These are phyloP conservation scores for Metallyticus violacea DNA, from an alignment of 2,888 invertebrate genomes.

Conservation along the genomic window DNA sequence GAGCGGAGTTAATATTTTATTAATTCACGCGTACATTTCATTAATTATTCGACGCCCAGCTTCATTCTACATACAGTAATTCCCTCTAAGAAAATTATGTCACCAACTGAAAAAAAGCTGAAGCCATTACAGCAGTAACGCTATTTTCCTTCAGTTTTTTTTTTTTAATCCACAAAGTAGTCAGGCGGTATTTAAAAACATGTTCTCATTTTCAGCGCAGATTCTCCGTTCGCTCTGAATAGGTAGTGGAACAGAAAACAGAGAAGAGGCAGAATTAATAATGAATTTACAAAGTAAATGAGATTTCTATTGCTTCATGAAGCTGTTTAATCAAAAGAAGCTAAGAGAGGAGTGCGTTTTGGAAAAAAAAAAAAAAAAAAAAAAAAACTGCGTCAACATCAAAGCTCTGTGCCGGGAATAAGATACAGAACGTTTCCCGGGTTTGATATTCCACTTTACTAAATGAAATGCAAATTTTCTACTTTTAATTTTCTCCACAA, in stretches of 20 bases:
- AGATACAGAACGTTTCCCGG: background rate
- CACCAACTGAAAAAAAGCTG: background rate
- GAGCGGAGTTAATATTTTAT: background rate
- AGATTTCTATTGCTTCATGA: background rate
- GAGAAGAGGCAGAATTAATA: background rate
- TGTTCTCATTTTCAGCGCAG: background rate
- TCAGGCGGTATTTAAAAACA: background rate
- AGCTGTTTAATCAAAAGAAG: background rate
- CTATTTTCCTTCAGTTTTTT: background rate
- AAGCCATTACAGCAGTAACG: background rate
- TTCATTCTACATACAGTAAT: background rate
- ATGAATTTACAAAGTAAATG: background rate
- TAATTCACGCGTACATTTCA: background rate
- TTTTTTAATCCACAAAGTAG: background rate
- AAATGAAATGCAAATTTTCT: slow-evolving; percentile 4
- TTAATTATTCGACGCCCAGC: background rate
- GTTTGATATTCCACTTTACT: background rate
- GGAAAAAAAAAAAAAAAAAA: no score
- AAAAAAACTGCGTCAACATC: background rate
- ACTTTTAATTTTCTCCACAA: background rate
- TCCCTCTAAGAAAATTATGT: background rate
- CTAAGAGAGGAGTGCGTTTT: no score
- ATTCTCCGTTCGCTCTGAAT: background rate
- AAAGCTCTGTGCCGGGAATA: background rate
- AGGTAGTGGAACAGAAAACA: background rate